Conservation (phyloP, 2,888 invertebrate species). For the Apeira syringaria region DNA sequence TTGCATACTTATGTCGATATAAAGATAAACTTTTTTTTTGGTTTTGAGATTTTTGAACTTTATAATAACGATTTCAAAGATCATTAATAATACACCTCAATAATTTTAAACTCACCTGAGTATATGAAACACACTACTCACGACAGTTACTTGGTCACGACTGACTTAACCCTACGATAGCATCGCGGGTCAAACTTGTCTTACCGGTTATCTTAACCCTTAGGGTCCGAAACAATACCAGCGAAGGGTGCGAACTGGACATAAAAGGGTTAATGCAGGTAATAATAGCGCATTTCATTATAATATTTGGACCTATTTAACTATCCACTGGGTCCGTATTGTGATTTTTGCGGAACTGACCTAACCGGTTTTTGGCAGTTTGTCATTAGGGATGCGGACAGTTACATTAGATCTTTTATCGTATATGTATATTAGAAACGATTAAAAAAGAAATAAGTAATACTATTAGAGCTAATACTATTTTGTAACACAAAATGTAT, state of each 20-base stretch:
- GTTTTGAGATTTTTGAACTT: too few relatives aligned
- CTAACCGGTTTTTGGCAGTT: constrained; percentile 74
- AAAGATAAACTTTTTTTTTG: too few relatives aligned
- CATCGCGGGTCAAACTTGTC: constrained; percentile 74
- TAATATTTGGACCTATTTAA: constrained; percentile 83
- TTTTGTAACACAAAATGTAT: too few relatives aligned
- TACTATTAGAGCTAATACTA: too few relatives aligned
- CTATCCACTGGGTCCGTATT: constrained; percentile 77
- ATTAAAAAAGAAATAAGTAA: too few relatives aligned
- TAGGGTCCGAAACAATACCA: constrained; percentile 59
- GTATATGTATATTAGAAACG: too few relatives aligned
- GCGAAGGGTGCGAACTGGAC: constrained; percentile 74
- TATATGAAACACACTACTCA: constrained; percentile 24
- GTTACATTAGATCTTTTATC: too few relatives aligned
- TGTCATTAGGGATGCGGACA: constrained; percentile 38
- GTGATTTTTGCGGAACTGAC: constrained; percentile 76
- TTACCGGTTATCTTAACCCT: constrained; percentile 78
- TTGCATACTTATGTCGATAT: too few relatives aligned
- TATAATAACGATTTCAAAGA: too few relatives aligned
- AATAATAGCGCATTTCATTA: constrained; percentile 73
- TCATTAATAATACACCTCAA: too few relatives aligned
- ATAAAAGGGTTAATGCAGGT: constrained; percentile 64
- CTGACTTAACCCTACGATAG: constrained; percentile 69
- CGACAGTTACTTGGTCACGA: constrained; percentile 50
- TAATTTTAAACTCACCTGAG: constrained; percentile 13